Conservation (phyloP, 2,888 invertebrate genomes). For the Lamellibrachia satsuma region DNA sequence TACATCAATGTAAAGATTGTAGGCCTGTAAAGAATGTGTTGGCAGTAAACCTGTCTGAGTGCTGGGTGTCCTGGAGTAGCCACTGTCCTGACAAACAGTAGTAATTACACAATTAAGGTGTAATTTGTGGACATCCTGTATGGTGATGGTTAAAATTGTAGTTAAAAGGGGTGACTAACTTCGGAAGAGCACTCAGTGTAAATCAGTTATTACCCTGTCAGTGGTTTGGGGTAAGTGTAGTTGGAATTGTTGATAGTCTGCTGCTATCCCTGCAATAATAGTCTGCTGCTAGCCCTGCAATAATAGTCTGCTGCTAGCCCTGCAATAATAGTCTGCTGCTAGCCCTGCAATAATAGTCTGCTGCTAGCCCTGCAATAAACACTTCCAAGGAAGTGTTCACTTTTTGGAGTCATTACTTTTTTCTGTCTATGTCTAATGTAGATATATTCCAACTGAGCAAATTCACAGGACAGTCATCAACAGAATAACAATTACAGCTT, state of each 20-base stretch:
- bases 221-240: neutral
- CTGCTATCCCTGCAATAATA: too few relatives aligned
- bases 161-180: slow-evolving; percentile 1
- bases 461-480: neutral
- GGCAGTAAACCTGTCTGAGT: neutral
- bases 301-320: too few relatives aligned
- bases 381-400: too few relatives aligned
- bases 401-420: neutral
- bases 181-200: neutral
- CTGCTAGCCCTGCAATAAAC: too few relatives aligned
- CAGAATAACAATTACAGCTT: neutral
- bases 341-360: neutral
- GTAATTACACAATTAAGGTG: neutral
- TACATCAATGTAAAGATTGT: neutral
- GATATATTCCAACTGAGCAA: neutral
- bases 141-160: neutral
- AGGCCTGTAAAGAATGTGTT: neutral
- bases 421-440: neutral
- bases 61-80: neutral
- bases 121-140: neutral
- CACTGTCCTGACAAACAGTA: neutral
- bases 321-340: too few relatives aligned
- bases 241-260: neutral
- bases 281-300: too few relatives aligned
- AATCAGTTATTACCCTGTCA: neutral